Conservation (phyloP, 2,113 vertebrate genomes). For the Oreochromis spilurus region DNA sequence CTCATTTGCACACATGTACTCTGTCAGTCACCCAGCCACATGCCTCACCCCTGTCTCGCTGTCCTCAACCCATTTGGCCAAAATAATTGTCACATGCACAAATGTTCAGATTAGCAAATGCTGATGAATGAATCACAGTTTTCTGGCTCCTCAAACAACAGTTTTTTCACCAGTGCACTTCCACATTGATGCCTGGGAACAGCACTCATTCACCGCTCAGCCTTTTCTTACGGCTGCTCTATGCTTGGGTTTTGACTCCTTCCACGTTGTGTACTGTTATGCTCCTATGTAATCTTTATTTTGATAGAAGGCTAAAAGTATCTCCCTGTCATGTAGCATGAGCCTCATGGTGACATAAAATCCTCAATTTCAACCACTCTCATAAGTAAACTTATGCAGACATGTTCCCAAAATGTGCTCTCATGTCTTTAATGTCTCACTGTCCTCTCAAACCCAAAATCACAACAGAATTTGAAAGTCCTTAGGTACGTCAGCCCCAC, state of each 20-base stretch:
- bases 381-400: not conserved
- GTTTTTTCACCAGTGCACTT: not conserved
- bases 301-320: not conserved
- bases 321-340: not conserved
- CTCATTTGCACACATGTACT: not conserved
- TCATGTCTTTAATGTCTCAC: not conserved
- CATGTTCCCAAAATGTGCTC: not conserved
- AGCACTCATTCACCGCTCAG: not conserved
- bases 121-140: not conserved
- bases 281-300: not conserved
- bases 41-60: not conserved
- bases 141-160: not conserved
- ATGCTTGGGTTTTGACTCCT: not conserved
- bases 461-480: not conserved
- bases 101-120: not conserved
- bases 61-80: not conserved
- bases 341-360: not conserved
- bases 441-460: not conserved
- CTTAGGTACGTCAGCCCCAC: not conserved
- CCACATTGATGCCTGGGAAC: not conserved
- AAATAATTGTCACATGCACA: not conserved
- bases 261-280: not conserved
- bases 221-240: not conserved
- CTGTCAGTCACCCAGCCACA: not conserved
- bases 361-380: not conserved